These are phyloP conservation scores for Caenorhabditis doughertyi DNA, from an alignment of 2,888 invertebrate genomes.

Conservation along the genomic window DNA sequence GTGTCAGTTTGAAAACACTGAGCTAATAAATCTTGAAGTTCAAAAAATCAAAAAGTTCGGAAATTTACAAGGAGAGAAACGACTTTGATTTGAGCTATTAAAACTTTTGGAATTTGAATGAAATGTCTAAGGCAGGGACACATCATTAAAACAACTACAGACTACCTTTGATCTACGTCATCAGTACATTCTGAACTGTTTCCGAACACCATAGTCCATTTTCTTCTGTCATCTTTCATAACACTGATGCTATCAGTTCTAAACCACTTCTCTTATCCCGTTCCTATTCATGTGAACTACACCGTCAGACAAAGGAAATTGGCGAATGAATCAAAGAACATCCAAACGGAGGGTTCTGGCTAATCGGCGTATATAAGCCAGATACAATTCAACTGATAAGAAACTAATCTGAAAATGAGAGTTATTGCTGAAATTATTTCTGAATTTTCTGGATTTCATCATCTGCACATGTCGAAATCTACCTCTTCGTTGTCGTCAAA, in stretches of 20 bases:
- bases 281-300: not conserved
- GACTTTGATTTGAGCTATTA: no score
- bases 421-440: conserved; percentile 49
- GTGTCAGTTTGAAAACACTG: no score
- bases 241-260: not conserved
- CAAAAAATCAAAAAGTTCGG: no score
- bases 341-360: not conserved
- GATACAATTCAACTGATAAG: not conserved
- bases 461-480: conserved; percentile 10
- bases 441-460: conserved; percentile 50
- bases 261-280: conserved; percentile 5
- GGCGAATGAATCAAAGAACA: not conserved
- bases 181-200: not conserved
- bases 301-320: not conserved
- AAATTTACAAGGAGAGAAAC: no score
- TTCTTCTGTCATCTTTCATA: not conserved
- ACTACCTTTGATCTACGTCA: not conserved
- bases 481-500: not conserved
- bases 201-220: conserved; percentile 1
- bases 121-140: no score
- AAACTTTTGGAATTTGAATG: no score
- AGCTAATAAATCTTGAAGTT: no score
- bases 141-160: not conserved
- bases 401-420: conserved; percentile 38
- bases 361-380: not conserved